Base-by-base conservation (phyloP, 2,113 vertebrate species). In the Cygnus buccinator region DNA sequence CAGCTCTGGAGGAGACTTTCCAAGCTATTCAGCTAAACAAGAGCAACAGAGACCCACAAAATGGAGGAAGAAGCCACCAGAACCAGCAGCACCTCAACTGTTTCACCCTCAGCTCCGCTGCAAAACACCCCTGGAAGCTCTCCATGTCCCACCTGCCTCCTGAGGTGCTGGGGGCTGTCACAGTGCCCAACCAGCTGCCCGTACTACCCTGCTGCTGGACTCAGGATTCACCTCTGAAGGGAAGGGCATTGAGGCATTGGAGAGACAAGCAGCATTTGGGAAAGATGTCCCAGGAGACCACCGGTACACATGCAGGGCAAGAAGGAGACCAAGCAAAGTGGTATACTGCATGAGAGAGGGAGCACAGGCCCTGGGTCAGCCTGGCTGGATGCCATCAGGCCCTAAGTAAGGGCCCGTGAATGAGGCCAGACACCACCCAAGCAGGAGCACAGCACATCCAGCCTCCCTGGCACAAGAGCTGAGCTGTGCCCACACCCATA, bases 101-200 rank as follows among this genome's bases (percentile, higher is more conserved):
- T 46, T 82, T 67, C 9, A 1, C 21, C 39, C 28, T 78, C 77
- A 35, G 62, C 17, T 33, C 29, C 1, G 1, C 12, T 61, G 29
- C 61, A 22, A 4, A 1, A 0, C 0, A 1, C 8, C 17, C 18
- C 28, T 12, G 4, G 6, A 66, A 71, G 37, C 18, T 59, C 41
- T 23, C 31, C 12, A 1, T 3, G 14, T 62, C 46, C 46, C 61
- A 7, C 13, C 39, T 35, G 39, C 21, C 7, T 44, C 12, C 2
- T 3, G 7, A 85, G 28, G 7, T 6, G 28, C 37, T 31, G 37
- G 16, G 14, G 26, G 7, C 57, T 84, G 58, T n/a, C 55, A 7
- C n/a, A 2, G 43, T 2, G 0, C 17, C 44, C 58, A 25, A 16
- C 63, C 3, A 1, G 15, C 72, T 59, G 33, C 48, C 35, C 31